phyloP scores from a whole-genome alignment of 2,113 vertebrate species.

The Tursiops truncatus region DNA sequence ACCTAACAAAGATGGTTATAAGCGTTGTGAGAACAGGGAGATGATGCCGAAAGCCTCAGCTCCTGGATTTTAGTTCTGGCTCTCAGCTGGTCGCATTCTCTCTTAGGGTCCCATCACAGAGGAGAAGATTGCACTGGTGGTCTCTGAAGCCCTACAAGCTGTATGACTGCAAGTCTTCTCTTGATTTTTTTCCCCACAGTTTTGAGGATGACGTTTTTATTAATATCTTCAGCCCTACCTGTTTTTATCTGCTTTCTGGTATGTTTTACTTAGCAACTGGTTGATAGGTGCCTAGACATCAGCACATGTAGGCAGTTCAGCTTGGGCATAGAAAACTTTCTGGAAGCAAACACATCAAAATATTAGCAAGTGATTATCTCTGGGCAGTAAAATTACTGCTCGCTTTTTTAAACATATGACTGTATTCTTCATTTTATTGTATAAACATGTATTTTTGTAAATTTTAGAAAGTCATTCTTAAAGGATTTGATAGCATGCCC shows the following conservation, averaged over 20 bases:
- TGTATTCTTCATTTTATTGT: not conserved
- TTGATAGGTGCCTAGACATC: not conserved
- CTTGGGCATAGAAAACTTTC: not conserved
- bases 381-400: not conserved
- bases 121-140: not conserved
- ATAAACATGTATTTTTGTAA: not conserved
- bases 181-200: not conserved
- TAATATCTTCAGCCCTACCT: not conserved
- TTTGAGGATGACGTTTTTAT: slow-evolving; percentile 10
- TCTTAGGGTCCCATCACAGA: not conserved
- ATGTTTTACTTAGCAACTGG: not conserved
- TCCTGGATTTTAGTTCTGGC: not conserved
- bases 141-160: not conserved
- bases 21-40: not conserved
- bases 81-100: not conserved
- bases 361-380: not conserved
- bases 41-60: not conserved
- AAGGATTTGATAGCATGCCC: not conserved
- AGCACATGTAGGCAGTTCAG: not conserved
- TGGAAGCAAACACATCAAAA: not conserved
- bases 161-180: not conserved
- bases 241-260: slow-evolving; percentile 13
- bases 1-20: not conserved
- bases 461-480: not conserved
- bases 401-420: not conserved